Evolutionary conservation across 1,140 invertebrate species (phyloP).

Genomic region (Sinella curviseta): DNA sequence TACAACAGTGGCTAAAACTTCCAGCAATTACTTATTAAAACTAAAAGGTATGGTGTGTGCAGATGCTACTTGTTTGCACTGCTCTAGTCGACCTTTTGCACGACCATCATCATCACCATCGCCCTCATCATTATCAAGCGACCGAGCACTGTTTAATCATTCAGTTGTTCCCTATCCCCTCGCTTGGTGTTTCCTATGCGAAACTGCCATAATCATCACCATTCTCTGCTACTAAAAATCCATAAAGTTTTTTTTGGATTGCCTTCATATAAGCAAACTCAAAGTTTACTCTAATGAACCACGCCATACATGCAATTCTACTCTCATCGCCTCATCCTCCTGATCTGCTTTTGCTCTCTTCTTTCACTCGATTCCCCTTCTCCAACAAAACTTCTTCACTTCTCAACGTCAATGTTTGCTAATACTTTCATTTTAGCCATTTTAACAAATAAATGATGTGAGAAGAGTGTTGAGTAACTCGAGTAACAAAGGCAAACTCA

Average conservation of each 20-base stretch:
- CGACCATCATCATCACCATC: neutral
- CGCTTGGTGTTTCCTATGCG: no score
- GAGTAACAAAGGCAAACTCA: neutral
- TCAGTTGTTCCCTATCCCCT: neutral
- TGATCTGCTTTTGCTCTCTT: no score
- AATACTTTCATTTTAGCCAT: neutral
- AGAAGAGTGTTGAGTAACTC: neutral
- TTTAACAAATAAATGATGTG: conserved; percentile 1
- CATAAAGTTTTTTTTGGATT: no score
- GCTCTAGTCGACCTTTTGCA: neutral
- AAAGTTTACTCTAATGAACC: no score
- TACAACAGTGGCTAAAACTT: neutral
- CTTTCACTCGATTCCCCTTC: no score
- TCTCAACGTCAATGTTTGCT: neutral
- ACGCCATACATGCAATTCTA: no score
- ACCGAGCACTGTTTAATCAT: neutral
- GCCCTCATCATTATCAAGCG: no score
- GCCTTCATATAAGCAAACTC: neutral
- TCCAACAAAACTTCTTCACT: neutral
- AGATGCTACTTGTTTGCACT: neutral
- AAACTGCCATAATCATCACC: no score
- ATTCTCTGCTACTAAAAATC: no score
- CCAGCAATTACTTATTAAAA: neutral
- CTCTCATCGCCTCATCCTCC: no score
- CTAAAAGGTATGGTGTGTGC: neutral